phyloP scores from a whole-genome alignment of 1,140 invertebrate species.

The Ceratosolen solmsi region DNA sequence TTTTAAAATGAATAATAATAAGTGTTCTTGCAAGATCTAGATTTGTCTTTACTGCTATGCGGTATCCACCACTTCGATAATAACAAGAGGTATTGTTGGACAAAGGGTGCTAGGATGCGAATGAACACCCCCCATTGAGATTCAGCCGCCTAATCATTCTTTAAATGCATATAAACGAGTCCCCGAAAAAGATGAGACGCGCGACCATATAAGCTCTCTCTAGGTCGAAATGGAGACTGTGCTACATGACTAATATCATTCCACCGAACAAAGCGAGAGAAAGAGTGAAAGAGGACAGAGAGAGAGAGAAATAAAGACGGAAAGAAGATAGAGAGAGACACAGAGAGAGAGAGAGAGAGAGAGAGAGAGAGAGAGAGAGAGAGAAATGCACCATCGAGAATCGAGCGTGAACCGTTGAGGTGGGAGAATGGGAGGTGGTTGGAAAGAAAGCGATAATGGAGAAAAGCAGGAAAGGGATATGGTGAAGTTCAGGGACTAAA shows the following conservation, averaged over 20 bases:
- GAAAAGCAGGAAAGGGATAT: slow-evolving; percentile 49
- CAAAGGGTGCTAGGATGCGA: slow-evolving; percentile 25
- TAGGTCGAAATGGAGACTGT: slow-evolving; percentile 54
- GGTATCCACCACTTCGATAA: background rate
- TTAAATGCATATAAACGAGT: slow-evolving; percentile 74
- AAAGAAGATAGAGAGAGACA: background rate
- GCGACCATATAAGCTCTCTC: background rate
- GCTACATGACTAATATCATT: slow-evolving; percentile 72
- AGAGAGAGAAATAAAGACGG: background rate
- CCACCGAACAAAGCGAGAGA: slow-evolving; percentile 48
- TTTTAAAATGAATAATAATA: slow-evolving; percentile 66
- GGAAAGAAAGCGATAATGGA: slow-evolving; percentile 38
- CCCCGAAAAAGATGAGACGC: slow-evolving; percentile 50
- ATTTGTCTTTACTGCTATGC: background rate
- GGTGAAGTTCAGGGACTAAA: slow-evolving; percentile 63
- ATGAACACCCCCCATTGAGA: slow-evolving; percentile 64
- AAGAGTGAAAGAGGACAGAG: background rate
- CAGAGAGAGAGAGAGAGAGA: slow-evolving; percentile 1
- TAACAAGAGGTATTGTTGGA: background rate
- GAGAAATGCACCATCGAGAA: background rate
- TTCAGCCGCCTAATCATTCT: slow-evolving; percentile 73
- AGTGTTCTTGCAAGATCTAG: background rate
- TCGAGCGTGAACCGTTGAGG: slow-evolving; percentile 36
- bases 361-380: background rate
- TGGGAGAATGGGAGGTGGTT: slow-evolving; percentile 28